Evolutionary conservation across 2,797 vertebrate species (phyloP).

Genomic region (Crypturellus tataupa): DNA sequence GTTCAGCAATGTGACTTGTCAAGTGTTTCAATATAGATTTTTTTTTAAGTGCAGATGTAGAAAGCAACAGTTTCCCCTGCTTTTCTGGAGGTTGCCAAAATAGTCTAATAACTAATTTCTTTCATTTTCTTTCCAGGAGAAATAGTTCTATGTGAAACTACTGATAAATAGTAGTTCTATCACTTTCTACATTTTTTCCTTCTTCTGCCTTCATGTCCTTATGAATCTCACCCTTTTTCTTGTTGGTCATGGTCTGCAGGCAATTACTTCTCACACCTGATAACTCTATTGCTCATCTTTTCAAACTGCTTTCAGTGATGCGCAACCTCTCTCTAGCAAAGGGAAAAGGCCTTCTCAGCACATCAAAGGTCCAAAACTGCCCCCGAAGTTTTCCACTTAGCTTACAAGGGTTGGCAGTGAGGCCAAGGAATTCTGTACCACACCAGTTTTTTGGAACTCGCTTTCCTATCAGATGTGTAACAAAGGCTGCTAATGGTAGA

Average conservation of each 20-base stretch:
- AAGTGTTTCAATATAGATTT: not conserved
- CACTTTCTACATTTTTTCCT: not conserved
- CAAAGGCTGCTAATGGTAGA: not conserved
- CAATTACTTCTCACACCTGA: not conserved
- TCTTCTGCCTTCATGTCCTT: not conserved
- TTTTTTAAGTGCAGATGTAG: not conserved
- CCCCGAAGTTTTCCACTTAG: not conserved
- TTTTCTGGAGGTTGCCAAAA: not conserved
- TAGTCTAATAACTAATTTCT: not conserved
- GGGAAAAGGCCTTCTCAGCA: not conserved
- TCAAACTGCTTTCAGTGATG: not conserved
- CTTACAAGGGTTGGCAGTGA: not conserved
- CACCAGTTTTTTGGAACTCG: not conserved
- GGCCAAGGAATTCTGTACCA: not conserved
- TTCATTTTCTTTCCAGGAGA: not conserved
- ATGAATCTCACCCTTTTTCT: not conserved
- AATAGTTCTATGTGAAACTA: not conserved
- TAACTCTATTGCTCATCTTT: not conserved
- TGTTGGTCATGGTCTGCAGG: not conserved
- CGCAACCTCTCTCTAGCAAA: not conserved
- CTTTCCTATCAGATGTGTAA: not conserved
- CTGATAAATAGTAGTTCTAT: not conserved
- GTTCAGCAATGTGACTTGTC: not conserved
- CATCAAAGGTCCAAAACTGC: not conserved
- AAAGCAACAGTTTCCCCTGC: not conserved